phyloP scores from a whole-genome alignment of 2,113 vertebrate genomes.

The Donacobius atricapilla region DNA sequence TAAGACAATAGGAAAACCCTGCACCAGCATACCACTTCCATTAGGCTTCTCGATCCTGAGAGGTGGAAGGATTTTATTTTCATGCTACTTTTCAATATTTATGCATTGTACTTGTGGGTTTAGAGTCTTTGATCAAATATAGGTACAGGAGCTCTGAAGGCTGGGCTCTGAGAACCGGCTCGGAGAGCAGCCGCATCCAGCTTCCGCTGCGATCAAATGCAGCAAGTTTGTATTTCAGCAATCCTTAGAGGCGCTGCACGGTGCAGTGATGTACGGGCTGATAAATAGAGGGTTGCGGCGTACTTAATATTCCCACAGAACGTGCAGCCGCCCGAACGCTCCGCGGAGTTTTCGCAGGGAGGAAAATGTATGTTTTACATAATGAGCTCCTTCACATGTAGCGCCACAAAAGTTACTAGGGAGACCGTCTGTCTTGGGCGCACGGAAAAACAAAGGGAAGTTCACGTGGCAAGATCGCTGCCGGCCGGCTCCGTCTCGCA shows the following conservation, averaged over 20 bases:
- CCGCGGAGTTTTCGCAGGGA: neutral
- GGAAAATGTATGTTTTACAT: constrained; percentile 2
- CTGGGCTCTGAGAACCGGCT: neutral
- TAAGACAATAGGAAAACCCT: constrained; percentile 68
- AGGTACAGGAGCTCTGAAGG: neutral
- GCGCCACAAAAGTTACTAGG: constrained; percentile 58
- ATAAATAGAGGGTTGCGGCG: neutral
- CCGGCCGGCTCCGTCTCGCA: neutral
- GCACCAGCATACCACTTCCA: neutral
- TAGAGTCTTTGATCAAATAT: neutral
- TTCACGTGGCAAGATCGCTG: neutral
- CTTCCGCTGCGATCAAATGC: constrained; percentile 7
- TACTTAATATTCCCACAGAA: neutral
- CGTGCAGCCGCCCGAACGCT: neutral
- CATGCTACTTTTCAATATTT: neutral
- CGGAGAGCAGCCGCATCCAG: neutral
- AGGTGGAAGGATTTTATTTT: neutral
- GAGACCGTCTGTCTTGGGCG: constrained; percentile 8
- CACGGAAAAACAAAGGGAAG: constrained; percentile 41
- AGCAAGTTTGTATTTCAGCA: constrained; percentile 41
- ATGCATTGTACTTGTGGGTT: neutral
- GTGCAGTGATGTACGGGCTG: neutral
- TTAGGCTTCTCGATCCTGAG: neutral
- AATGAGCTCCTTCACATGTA: neutral
- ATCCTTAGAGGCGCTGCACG: neutral